Base-by-base conservation (phyloP, 2,888 invertebrate genomes). In the Gortyna flavago region DNA sequence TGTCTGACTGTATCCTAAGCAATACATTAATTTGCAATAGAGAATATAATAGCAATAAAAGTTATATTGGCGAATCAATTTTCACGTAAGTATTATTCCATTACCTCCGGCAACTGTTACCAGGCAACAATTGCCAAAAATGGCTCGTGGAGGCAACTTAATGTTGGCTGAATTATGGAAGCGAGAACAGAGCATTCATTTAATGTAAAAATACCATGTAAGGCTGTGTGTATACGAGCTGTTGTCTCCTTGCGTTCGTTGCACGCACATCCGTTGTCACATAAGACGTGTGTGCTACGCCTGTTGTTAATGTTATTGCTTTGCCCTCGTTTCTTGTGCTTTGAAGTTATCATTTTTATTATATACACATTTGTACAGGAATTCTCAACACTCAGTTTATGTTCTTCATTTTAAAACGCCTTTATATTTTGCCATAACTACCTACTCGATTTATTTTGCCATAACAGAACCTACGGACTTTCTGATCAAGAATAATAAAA, bases 201-300 rank as follows among this genome's bases (percentile, higher is more conserved):
- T 88, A 72, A 51, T 61, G 69, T 68, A 72, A 84, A 79, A 77
- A 81, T 83, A 80, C 79, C 41, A 29, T 70, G 66, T 75, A 61
- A 35, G 0, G 16, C 54, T 41, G 11, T 38, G 11, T 73, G 21
- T 66, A 72, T 35, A 61, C 65, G 32, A 59, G 64, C 38, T 41
- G n/a, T 69, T 77, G 72, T 82, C 59, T 44, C 59, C 72, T 67
- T 73, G 57, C 21, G 73, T 75, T 86, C 18, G 65, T 35, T 75
- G 75, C 86, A 84, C 86, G 86, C 86, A 86, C 65, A 76, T 84
- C 79, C 86, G 84, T 51, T 76, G 79, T 79, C 86, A 71, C 86
- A 84, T 86, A 83, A 84, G 83, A 67, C 57, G 75, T 73, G 83
- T 85, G 67, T 62, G 84, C 65, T 75, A 73, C 79, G 75, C 32